Evolutionary conservation across 2,113 vertebrate genomes (phyloP).

Genomic region (Crotalus viridis): DNA sequence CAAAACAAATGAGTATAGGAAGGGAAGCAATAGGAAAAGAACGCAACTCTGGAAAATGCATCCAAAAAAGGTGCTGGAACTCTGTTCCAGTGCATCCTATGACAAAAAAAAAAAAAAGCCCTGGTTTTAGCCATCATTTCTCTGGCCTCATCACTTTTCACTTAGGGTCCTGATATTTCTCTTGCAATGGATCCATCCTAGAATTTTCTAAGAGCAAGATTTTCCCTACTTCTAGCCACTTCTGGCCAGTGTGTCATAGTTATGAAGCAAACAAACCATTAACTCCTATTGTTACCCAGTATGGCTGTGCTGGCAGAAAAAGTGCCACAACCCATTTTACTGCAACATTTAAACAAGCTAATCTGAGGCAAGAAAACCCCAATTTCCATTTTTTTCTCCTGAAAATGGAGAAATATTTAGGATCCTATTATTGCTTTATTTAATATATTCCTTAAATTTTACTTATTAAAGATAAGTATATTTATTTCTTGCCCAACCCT

Average conservation of each 20-base stretch:
- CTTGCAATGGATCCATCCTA: not conserved
- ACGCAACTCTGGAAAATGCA: too few relatives aligned
- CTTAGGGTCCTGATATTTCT: not conserved
- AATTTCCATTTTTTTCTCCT: not conserved
- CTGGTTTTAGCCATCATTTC: not conserved
- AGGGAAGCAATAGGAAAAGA: too few relatives aligned
- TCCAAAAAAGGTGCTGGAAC: too few relatives aligned
- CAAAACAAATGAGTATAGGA: too few relatives aligned
- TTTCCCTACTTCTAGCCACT: not conserved
- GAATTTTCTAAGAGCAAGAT: not conserved
- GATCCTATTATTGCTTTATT: not conserved
- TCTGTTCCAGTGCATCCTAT: too few relatives aligned
- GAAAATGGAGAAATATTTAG: not conserved
- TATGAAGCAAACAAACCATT: not conserved
- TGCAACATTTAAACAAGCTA: not conserved
- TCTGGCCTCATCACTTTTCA: not conserved
- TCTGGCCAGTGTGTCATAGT: not conserved
- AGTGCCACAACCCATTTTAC: not conserved
- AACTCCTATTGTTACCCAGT: not conserved
- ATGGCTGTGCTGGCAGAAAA: not conserved
- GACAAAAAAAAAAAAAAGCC: too few relatives aligned
- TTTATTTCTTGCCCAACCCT: not conserved
- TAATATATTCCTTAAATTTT: not conserved
- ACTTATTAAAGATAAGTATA: not conserved
- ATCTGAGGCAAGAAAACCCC: not conserved